Evolutionary conservation across 2,113 vertebrate species (phyloP).

Genomic region (Megatriorchis doriae): DNA sequence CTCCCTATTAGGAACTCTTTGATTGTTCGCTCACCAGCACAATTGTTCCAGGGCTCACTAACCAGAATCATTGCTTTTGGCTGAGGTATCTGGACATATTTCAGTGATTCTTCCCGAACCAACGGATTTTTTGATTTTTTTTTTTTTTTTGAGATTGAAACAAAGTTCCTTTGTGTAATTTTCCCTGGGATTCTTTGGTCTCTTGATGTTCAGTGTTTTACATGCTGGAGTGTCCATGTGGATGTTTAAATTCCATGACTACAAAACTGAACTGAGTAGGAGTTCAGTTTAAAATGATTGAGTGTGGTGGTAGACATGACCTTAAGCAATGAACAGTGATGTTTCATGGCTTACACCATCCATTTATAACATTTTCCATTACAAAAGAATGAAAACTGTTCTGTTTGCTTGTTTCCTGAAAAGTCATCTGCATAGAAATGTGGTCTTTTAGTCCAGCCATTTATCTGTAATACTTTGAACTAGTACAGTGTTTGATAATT

Average conservation of each 20-base stretch:
- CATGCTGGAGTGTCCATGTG: background rate
- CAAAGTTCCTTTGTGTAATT: background rate
- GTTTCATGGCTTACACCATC: background rate
- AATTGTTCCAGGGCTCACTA: background rate
- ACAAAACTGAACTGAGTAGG: background rate
- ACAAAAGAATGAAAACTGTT: fast-evolving
- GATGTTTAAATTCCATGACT: background rate
- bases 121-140: background rate
- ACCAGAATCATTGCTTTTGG: background rate
- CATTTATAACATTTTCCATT: background rate
- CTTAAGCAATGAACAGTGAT: background rate
- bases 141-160: background rate
- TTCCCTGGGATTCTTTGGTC: background rate
- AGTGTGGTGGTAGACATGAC: background rate
- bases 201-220: background rate
- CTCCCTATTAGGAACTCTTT: background rate
- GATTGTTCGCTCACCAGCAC: background rate
- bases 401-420: background rate
- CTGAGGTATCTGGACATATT: background rate
- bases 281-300: background rate
- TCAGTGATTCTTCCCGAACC: background rate
- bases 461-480: background rate
- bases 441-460: background rate
- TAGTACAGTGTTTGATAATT: background rate
- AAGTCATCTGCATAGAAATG: background rate